Base-by-base conservation (phyloP, 2,888 invertebrate genomes). In the Chloromyia formosa region DNA sequence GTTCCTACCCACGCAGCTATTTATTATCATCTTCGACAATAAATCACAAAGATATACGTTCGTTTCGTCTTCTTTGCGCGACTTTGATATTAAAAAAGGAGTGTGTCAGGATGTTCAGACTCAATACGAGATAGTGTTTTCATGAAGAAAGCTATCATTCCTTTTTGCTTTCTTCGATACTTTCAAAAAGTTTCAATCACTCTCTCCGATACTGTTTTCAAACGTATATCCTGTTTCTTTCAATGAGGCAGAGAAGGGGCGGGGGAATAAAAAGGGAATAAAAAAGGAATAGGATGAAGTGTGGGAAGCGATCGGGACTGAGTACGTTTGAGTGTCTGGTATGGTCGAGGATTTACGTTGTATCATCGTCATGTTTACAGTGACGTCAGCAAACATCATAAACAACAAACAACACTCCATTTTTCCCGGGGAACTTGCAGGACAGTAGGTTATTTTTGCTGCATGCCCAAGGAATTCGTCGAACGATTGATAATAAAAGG, bases 11-110 rank as follows among this genome's bases (percentile, higher is more conserved):
- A 1, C 27, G 27, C 27, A 35, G 2, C 49, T 45, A 66, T 66
- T 66, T 66, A 23, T 66, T 66, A 49, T 45, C 16, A 45, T 49
- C 49, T 27, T 23, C 23, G 14, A 18, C 49, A 66, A 66, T 66
- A 66, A 66, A 66, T 66, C 49, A 49, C 66, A 66, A 66, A 49
- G 66, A 66, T 49, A 66, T 49, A 49, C 49, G 45, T 66, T 22
- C 66, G 49, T 49, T 66, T 22, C 22, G 23, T 66, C 49, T 45
- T 27, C 14, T 35, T 66, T 23, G 27, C 27, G 27, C 35, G 56
- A 56, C 56, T 18, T 49, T 49, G 49, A 35, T 35, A 35, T 40
- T 62, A 40, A 23, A 62, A 35, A 16, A n/a, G 18, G 27, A 35
- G 7, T 16, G 62, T 62, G 62, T 16, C 62, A 62, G n/a, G 62